Evolutionary conservation across 2,888 invertebrate species (phyloP).

Genomic region (Thera obeliscata): DNA sequence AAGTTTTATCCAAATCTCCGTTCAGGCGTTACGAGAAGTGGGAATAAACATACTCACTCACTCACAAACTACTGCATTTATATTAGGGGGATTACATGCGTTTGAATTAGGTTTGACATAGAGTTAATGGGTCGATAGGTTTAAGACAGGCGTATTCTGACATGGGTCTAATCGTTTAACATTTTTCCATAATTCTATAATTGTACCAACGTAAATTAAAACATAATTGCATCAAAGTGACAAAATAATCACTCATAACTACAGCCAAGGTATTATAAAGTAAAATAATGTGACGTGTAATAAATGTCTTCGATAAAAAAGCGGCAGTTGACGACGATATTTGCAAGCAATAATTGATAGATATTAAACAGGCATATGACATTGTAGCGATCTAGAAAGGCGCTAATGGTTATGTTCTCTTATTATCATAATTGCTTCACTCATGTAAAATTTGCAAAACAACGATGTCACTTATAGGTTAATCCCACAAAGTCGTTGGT

Average conservation of each 20-base stretch:
- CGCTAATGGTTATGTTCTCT: slow-evolving; percentile 14
- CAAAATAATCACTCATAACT: slow-evolving; percentile 22
- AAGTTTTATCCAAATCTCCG: too few species aligned
- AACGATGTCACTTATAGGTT: slow-evolving; percentile 13
- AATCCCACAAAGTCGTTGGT: slow-evolving; percentile 16
- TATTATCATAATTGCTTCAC: slow-evolving; percentile 24
- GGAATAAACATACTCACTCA: neutral
- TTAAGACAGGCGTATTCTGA: neutral
- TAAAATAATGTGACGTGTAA: slow-evolving; percentile 20
- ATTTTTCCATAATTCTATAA: slow-evolving; percentile 7
- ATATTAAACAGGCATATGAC: slow-evolving; percentile 10
- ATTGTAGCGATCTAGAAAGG: slow-evolving; percentile 16
- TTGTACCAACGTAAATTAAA: slow-evolving; percentile 11
- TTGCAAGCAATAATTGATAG: slow-evolving; percentile 12
- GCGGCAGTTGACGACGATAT: slow-evolving; percentile 11
- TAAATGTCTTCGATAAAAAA: slow-evolving; percentile 16
- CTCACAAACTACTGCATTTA: neutral
- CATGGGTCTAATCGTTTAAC: neutral
- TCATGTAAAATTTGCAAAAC: slow-evolving; percentile 28
- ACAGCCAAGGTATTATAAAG: slow-evolving; percentile 12
- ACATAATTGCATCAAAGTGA: slow-evolving; percentile 16
- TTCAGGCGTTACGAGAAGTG: too few species aligned
- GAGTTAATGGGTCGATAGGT: neutral
- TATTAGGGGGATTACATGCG: neutral
- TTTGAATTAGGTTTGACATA: neutral